These are phyloP conservation scores for Artemia franciscana DNA, from an alignment of 1,140 invertebrate species.

Conservation along the genomic window DNA sequence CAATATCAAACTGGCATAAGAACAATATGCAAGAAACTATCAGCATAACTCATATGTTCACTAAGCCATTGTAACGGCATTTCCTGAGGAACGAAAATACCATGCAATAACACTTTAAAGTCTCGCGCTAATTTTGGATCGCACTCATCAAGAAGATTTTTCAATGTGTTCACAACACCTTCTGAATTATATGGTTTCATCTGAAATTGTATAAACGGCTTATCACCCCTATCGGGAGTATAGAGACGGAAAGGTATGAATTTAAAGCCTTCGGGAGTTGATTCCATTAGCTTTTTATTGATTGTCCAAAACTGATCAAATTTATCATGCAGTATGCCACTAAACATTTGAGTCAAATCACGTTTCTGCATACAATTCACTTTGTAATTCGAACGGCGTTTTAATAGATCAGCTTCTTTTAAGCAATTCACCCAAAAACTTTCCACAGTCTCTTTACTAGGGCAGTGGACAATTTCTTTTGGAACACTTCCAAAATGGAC, in stretches of 20 bases:
- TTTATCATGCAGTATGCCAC: constrained; percentile 81
- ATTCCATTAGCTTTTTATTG: constrained; percentile 83
- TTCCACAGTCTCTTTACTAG: constrained; percentile 67
- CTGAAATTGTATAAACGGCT: constrained; percentile 35
- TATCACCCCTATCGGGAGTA: constrained; percentile 15
- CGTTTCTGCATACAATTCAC: constrained; percentile 90
- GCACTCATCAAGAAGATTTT: constrained; percentile 43
- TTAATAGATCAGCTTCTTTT: constrained; percentile 92
- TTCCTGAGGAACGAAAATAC: constrained; percentile 57
- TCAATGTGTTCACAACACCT: constrained; percentile 44
- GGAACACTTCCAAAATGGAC: constrained; percentile 88
- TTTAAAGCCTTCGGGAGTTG: constrained; percentile 51
- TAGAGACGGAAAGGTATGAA: constrained; percentile 81
- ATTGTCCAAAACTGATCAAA: constrained; percentile 98
- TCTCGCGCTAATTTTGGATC: constrained; percentile 32
- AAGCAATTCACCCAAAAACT: constrained; percentile 80
- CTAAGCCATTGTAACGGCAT: constrained; percentile 93
- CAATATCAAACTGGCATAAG: neutral
- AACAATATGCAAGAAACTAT: constrained; percentile 81
- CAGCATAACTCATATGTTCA: constrained; percentile 90
- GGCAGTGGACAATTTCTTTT: constrained; percentile 49
- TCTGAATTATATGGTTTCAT: constrained; percentile 45
- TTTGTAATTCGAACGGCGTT: constrained; percentile 72
- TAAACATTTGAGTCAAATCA: constrained; percentile 90
- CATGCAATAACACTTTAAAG: constrained; percentile 56